Evolutionary conservation across 1,140 invertebrate genomes (phyloP), one percentile per base, ranked within the genome.

Genomic region (Centruroides vittatus): DNA sequence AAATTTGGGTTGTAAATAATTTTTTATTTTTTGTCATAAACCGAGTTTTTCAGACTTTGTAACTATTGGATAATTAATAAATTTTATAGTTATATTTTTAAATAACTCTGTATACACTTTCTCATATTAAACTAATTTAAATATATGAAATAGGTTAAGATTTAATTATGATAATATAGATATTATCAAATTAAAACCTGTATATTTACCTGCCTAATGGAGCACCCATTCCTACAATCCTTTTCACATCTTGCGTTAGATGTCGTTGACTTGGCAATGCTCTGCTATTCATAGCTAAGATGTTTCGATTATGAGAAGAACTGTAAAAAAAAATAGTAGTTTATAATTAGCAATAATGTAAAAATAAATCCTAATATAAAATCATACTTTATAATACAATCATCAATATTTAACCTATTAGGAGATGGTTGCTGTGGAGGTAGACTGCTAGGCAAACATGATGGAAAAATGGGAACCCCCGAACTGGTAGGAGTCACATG

Each of bases 401-500:
- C 7, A 5, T 53, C 11, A 41, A 35, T 60, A 8, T 34, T 12
- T 66, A 62, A 72, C 72, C 73, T 73, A 63, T 73, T 75, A 50
- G 74, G 73, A 48, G 74, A 75, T 49, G 72, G 71, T 52, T 75
- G 73, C 62, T 73, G 67, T 13, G 67, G 59, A 47, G 65, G 69
- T 35, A 67, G 52, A 58, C 61, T 69, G 67, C 51, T 69, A 46
- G 58, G 67, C 58, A 71, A 60, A 61, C 66, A 68, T 34, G 62
- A 55, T 46, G 72, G 68, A 61, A 73, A 73, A 54, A 64, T 71
- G 46, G 56, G 63, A 51, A 71, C 69, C 55, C 73, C 69, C 57
- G 73, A 69, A 68, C 72, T 73, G 5, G 73, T 74, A 8, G 73
- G 74, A n/a, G 73, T 75, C 6, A 72, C 66, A 66, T 72, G 69